Conservation (phyloP, 2,797 vertebrate species). For the Chrysocyon brachyurus region DNA sequence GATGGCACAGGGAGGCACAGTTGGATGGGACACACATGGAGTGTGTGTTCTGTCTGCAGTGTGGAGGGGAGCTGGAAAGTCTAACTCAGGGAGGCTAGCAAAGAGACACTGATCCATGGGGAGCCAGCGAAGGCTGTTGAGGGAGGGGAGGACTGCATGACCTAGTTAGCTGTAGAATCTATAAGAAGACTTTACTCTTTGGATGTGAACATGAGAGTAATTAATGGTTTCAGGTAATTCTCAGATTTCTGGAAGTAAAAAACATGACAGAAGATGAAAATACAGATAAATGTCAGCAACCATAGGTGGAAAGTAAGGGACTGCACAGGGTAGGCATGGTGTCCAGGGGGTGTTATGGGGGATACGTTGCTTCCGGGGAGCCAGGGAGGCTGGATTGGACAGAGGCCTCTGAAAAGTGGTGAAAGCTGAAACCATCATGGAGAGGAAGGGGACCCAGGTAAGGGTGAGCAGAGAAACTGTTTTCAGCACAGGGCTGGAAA, state of each 20-base stretch:
- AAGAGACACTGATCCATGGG: neutral
- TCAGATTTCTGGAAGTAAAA: neutral
- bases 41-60: neutral
- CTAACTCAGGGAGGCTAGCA: neutral
- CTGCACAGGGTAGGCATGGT: fast-evolving
- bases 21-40: neutral
- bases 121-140: neutral
- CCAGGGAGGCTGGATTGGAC: neutral
- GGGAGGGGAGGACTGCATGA: neutral
- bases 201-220: neutral
- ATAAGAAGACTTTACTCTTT: neutral
- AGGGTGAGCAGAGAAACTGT: neutral
- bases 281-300: neutral
- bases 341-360: neutral
- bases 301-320: neutral
- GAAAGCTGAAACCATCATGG: neutral
- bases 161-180: neutral
- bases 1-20: neutral
- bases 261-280: neutral
- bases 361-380: neutral
- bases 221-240: neutral
- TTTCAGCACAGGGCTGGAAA: neutral
- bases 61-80: neutral
- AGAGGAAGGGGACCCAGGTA: neutral
- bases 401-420: neutral